Evolutionary conservation across 1,140 invertebrate species (phyloP), one percentile per base, ranked within the genome.

Genomic region (Caenorhabditis latens): DNA sequence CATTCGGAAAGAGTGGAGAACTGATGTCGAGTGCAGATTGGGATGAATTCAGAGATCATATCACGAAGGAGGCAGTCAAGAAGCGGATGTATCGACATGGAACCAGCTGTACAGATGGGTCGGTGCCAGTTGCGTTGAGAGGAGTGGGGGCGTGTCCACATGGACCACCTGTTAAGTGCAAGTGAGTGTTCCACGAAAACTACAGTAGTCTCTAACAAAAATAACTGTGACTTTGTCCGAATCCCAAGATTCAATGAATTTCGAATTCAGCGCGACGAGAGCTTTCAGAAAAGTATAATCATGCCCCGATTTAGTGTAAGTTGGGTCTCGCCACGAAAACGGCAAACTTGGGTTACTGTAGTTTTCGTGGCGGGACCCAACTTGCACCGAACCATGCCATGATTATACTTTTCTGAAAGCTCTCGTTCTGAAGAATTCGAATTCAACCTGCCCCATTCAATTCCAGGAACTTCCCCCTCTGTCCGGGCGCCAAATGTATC

Each of bases 141-240:
- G 83, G 83, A 6, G 55, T 84, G 11, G 83, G 83, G 16, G 32
- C 58, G 11, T 84, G 83, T 61, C 83, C 83, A 4, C 83, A 84
- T 61, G 83, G 83, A 14, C 83, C 83, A 11, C 83, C 83, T 13
- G 83, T 63, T 16, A 84, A 84, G 32, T 84, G 83, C 83, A 84
- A 61, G 83, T 79, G n/a, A 32, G 46, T n/a, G n/a, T n/a, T n/a
- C n/a, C n/a, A n/a, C n/a, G n/a, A n/a, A n/a, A n/a, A n/a, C n/a
- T n/a, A n/a, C n/a, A n/a, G n/a, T n/a, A n/a, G n/a, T 24, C 13
- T 24, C 0, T 3, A 21, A 32, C 32, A 32, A 32, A 32, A 32
- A 32, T 0, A 0, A 32, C 32, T 32, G 32, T 32, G 2, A 32
- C 32, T 32, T 32, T 32, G 32, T 32, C 32, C 32, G 2, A 32